Percentiles rank a stretch among this genome's conserved stretches.
phyloP scores from a whole-genome alignment of 1,140 invertebrate genomes.

The Ceratosolen fusciceps region DNA sequence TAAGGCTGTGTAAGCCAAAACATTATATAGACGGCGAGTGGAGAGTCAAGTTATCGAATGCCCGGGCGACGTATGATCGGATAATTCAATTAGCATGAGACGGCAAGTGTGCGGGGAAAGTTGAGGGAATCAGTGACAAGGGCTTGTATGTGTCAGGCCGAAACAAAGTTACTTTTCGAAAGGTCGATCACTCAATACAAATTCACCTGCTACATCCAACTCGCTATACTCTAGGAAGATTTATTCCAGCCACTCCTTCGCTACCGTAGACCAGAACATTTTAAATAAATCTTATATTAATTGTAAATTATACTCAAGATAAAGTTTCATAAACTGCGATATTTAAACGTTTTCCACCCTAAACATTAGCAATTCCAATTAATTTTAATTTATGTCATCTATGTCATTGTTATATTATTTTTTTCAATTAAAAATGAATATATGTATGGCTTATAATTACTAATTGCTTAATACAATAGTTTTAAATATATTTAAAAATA shows the following conservation, averaged over 20 bases:
- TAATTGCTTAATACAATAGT: too few species aligned
- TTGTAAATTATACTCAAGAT: too few species aligned
- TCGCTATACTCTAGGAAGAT: not conserved
- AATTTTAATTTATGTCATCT: too few species aligned
- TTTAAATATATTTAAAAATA: too few species aligned
- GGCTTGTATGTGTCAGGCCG: constrained; percentile 3
- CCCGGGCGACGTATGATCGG: constrained; percentile 40
- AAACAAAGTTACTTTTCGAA: constrained; percentile 45
- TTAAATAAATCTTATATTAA: not conserved
- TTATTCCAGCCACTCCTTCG: not conserved
- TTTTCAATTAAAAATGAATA: too few species aligned
- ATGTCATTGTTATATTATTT: too few species aligned
- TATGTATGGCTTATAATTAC: too few species aligned
- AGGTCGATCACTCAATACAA: constrained; percentile 22
- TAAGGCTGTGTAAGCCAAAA: not conserved
- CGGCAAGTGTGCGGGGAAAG: not conserved
- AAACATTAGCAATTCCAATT: too few species aligned
- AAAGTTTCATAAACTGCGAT: too few species aligned
- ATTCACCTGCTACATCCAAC: not conserved
- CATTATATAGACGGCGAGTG: not conserved
- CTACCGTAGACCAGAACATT: not conserved
- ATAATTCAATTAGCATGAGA: constrained; percentile 42
- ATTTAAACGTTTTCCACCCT: too few species aligned
- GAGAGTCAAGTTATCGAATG: constrained; percentile 42
- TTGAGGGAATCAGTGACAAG: not conserved